A percentile compares a stretch with the other conserved stretches of the same genome.
Conservation (phyloP, 64 coral and sea anemone genomes). For the Montipora efflorescens region DNA sequence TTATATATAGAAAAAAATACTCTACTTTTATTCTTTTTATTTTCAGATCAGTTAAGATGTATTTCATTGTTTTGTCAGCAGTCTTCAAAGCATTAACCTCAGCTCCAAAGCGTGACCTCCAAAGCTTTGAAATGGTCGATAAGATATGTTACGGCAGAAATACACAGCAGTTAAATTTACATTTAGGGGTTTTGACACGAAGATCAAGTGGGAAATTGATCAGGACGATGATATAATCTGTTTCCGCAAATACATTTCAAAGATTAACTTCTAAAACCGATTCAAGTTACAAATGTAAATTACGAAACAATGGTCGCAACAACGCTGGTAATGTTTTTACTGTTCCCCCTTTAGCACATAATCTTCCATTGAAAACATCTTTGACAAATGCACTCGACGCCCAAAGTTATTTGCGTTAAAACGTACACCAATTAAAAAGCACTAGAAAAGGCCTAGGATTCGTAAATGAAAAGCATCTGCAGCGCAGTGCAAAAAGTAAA, state of each 20-base stretch:
- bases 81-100: too few species aligned
- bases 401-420: not conserved
- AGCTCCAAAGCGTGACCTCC: too few species aligned
- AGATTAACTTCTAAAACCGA: not conserved
- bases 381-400: too few species aligned
- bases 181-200: not conserved
- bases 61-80: too few species aligned
- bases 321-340: not conserved
- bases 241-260: not conserved
- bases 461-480: too few species aligned
- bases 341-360: not conserved
- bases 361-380: not conserved
- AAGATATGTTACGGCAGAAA: not conserved
- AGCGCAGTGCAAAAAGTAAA: too few species aligned
- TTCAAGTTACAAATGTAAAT: not conserved
- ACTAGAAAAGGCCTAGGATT: too few species aligned
- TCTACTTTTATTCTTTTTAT: too few species aligned
- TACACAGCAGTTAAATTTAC: not conserved
- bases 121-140: not conserved
- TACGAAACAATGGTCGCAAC: not conserved
- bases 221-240: not conserved
- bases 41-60: too few species aligned
- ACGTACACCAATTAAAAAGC: not conserved
- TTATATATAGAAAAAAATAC: too few species aligned
- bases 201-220: not conserved